Conservation (phyloP, 2,113 vertebrate species). For the Macquaria australasica region DNA sequence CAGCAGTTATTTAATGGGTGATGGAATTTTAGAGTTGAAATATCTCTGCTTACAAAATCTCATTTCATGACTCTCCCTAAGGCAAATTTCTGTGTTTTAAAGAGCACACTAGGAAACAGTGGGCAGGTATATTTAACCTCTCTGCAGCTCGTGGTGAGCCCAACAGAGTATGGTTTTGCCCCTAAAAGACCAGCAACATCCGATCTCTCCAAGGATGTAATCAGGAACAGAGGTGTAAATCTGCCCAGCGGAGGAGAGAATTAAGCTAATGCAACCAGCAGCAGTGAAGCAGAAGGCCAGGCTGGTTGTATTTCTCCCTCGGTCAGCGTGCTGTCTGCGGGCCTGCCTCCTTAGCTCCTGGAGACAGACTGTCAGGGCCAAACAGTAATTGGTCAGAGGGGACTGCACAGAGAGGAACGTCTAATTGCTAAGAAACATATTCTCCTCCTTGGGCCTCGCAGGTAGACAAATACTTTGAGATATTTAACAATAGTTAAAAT, state of each 20-base stretch:
- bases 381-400: constrained; percentile 61
- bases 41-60: constrained; percentile 4
- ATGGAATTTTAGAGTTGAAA: constrained; percentile 22
- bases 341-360: constrained; percentile 26
- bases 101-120: background rate
- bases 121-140: constrained; percentile 8
- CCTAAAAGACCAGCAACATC: constrained; percentile 26
- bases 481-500: background rate
- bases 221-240: constrained; percentile 60
- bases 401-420: constrained; percentile 38
- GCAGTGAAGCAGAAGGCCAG: constrained; percentile 31
- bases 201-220: constrained; percentile 57
- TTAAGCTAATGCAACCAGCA: constrained; percentile 51
- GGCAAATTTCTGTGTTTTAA: constrained; percentile 19
- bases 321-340: constrained; percentile 32
- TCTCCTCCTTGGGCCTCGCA: background rate
- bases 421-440: constrained; percentile 51
- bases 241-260: constrained; percentile 53
- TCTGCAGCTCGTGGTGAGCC: background rate
- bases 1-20: background rate
- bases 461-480: background rate
- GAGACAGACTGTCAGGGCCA: constrained; percentile 47
- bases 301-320: constrained; percentile 56
- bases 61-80: background rate
- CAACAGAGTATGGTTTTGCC: constrained; percentile 19